Base-by-base conservation (phyloP, 2,888 invertebrate species). In the Alentia gelatinosa region DNA sequence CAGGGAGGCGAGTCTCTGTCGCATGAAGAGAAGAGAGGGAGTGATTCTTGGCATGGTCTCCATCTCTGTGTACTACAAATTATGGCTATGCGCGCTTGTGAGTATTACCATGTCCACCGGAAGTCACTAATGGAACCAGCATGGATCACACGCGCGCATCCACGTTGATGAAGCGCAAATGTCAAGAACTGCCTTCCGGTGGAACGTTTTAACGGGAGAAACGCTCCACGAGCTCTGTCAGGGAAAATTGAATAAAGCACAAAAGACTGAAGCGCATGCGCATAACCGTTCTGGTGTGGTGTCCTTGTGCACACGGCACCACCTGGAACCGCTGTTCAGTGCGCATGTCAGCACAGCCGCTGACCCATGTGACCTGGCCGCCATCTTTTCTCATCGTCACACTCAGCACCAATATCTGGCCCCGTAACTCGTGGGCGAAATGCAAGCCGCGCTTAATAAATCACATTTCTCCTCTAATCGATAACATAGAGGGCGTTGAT, bases 41-140 rank as follows among this genome's bases (percentile, higher is more conserved):
- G n/a, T n/a, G n/a, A n/a, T n/a, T n/a, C n/a, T n/a, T n/a, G n/a
- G n/a, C n/a, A n/a, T n/a, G n/a, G n/a, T n/a, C n/a, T n/a, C n/a
- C n/a, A n/a, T n/a, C n/a, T n/a, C n/a, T n/a, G n/a, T n/a, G n/a
- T n/a, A n/a, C n/a, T n/a, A n/a, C n/a, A n/a, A n/a, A n/a, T n/a
- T n/a, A n/a, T n/a, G n/a, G n/a, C n/a, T n/a, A n/a, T n/a, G n/a
- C n/a, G n/a, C n/a, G n/a, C n/a, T n/a, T n/a, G n/a, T n/a, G n/a
- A n/a, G n/a, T n/a, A n/a, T n/a, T n/a, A n/a, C n/a, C n/a, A n/a
- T n/a, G n/a, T 68, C 4, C 33, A 79, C 79, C 79, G 79, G 79
- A 79, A 79, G 79, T 79, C 39, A n/a, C 39, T 35, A 79, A 79
- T 79, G n/a, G 79, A 39, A 35, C 79, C 79, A 79, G 79, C 79